Conservation (phyloP, 2,113 vertebrate genomes). For the Mormyrus lacerda region DNA sequence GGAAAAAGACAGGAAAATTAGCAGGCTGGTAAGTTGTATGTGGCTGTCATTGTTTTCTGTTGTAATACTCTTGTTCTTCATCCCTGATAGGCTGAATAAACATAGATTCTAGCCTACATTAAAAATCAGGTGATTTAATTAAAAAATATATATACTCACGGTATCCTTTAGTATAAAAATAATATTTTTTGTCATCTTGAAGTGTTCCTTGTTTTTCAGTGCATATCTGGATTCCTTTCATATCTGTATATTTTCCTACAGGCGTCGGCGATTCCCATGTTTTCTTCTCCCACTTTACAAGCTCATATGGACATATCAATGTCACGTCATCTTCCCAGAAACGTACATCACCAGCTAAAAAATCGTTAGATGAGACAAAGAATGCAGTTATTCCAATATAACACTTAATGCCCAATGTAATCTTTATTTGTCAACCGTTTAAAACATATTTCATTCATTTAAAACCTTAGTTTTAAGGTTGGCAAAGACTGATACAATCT, state of each 20-base stretch:
- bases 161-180: slow-evolving; percentile 48
- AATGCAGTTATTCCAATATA: neutral
- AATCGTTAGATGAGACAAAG: neutral
- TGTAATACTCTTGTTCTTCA: neutral
- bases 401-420: neutral
- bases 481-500: neutral
- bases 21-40: neutral
- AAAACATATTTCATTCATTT: neutral
- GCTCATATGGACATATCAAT: neutral
- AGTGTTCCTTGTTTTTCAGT: too few relatives aligned
- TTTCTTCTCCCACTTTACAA: fast-evolving
- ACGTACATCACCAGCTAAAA: fast-evolving
- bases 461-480: neutral
- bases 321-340: fast-evolving
- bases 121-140: neutral
- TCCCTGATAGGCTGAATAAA: neutral
- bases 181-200: too few relatives aligned
- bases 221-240: fast-evolving
- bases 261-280: neutral
- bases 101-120: neutral
- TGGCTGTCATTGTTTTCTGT: neutral
- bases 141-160: slow-evolving; percentile 39
- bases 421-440: neutral
- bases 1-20: neutral
- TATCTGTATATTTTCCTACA: fast-evolving